A percentile compares a stretch with the other conserved stretches of the same genome.
phyloP scores from a whole-genome alignment of 2,113 vertebrate genomes.

The Sapajus apella region DNA sequence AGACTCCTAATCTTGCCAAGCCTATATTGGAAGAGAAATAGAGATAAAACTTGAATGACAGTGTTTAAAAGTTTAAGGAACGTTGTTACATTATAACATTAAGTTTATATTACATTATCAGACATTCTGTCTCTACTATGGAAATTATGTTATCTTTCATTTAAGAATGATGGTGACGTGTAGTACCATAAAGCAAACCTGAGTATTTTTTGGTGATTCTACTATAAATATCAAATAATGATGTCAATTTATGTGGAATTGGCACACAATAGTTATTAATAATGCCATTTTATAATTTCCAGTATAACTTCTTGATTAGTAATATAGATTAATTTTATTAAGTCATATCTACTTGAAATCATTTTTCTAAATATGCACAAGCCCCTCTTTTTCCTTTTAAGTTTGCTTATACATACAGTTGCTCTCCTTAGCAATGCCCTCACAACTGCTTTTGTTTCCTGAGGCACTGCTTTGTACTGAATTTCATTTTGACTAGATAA shows the following conservation, averaged over 20 bases:
- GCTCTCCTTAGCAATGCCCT: not conserved
- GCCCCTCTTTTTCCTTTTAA: not conserved
- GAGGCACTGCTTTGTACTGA: constrained; percentile 14
- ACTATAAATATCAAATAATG: not conserved
- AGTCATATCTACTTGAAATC: not conserved
- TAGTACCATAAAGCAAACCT: not conserved
- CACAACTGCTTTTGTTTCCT: constrained; percentile 7
- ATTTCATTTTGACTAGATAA: constrained; percentile 63
- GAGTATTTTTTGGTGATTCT: not conserved
- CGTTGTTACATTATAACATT: not conserved
- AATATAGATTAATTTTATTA: constrained; percentile 58
- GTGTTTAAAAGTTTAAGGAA: constrained; percentile 7
- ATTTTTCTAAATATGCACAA: not conserved
- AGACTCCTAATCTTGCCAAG: not conserved
- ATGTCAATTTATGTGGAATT: not conserved
- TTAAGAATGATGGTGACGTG: not conserved
- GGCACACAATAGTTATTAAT: constrained; percentile 3
- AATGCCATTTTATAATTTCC: not conserved
- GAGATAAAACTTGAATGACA: constrained; percentile 19
- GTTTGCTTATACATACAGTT: not conserved
- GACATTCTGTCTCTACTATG: not conserved
- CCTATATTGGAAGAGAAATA: not conserved
- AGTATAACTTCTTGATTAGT: not conserved
- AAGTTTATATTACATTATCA: not conserved
- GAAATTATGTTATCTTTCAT: not conserved